Base-by-base conservation (phyloP, 2,113 vertebrate species). In the Synodontis membranacea region DNA sequence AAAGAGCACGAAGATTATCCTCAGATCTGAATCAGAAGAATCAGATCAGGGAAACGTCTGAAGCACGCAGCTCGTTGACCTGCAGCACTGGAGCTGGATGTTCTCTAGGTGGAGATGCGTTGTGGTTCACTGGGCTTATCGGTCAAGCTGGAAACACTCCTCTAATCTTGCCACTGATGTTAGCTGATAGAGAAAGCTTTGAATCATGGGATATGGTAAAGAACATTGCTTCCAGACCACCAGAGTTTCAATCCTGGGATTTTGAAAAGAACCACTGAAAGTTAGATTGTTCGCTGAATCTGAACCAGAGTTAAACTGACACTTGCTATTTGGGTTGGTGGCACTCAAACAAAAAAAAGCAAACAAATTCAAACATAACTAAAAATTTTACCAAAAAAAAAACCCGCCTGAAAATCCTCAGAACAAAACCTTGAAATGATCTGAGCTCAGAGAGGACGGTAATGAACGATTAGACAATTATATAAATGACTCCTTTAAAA, bases 101-200 rank as follows among this genome's bases (percentile, higher is more conserved):
- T 28, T 44, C 23, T 25, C 68, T 10, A 68, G 5, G 39, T 72
- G 72, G 25, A 75, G 72, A 46, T 34, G 75, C 10, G 46, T 31
- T 31, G 76, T 34, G 76, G 76, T 79, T 79, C 76, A 79, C 0
- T 79, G 17, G 31, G n/a, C 60, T 87, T 56, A 83, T 87, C 86
- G 50, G 81, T 34, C 83, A 72, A 50, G 62, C 64, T 34, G 15
- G 50, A 68, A 80, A 70, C 76, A 74, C 75, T 62, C 28, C 39
- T 37, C 50, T 87, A n/a, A 84, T 80, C 75, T 84, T 15, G 12
- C 31, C 34, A 34, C 70, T 28, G 19, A 79, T 70, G 81, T 54
- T 15, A 25, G 31, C 66, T 52, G 50, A 84, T 84, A 56, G 2
- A 39, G 48, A 48, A 84, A 28, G 46, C 82, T 84, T n/a, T 52